Evolutionary conservation across 2,888 invertebrate genomes (phyloP), one percentile per base, ranked within the genome.

Genomic region (Phoenoteleia sp.): DNA sequence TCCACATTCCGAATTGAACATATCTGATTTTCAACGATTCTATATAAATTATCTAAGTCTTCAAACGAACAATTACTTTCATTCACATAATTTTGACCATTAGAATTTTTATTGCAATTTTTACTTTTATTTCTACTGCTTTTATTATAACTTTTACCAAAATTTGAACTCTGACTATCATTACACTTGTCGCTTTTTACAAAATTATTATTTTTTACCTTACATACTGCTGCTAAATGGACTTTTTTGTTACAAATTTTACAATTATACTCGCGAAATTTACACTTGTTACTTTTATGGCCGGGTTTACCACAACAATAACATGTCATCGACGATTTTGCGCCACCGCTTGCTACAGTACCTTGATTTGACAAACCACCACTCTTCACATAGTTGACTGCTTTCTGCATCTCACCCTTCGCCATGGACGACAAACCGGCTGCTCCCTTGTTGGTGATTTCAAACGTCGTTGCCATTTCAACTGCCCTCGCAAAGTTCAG

Each of bases 141-240:
- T n/a, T n/a, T n/a, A n/a, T n/a, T n/a, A n/a, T n/a, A n/a, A n/a
- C n/a, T n/a, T n/a, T n/a, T n/a, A n/a, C n/a, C n/a, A n/a, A n/a
- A n/a, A n/a, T n/a, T n/a, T n/a, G n/a, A n/a, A n/a, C n/a, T n/a
- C n/a, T n/a, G n/a, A n/a, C n/a, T n/a, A n/a, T n/a, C n/a, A n/a
- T n/a, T n/a, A n/a, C n/a, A n/a, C n/a, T n/a, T n/a, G n/a, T n/a
- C n/a, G n/a, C n/a, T n/a, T n/a, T n/a, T n/a, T n/a, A n/a, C n/a
- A n/a, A n/a, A n/a, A n/a, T n/a, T n/a, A n/a, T 33, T 33, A 33
- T 9, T 15, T 15, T 45, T 45, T 15, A 2, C 42, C 49, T 56
- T 58, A 60, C 79, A 74, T 13, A 79, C 58, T 6, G 23, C 27
- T 1, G 58, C 25, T 19, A 75, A 62, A 54, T 77, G 71, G 13